phyloP scores from a whole-genome alignment of 2,797 vertebrate species.

The Myotis myotis region DNA sequence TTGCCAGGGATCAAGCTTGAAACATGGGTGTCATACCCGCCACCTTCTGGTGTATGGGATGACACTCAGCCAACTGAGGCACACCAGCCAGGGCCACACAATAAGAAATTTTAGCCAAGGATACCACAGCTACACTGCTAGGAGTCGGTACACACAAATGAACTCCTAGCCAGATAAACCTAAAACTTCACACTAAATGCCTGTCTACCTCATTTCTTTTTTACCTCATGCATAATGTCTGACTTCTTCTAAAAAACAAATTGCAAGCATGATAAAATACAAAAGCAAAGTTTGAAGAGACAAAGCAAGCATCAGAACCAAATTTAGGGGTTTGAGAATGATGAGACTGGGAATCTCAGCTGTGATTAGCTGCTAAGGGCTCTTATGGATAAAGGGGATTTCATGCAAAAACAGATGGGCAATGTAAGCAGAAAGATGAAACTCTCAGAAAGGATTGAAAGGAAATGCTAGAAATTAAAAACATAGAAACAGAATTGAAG shows the following conservation, averaged over 20 bases:
- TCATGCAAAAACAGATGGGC: background rate
- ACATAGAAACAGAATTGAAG: background rate
- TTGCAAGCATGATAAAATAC: background rate
- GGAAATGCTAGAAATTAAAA: background rate
- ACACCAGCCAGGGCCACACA: too few species aligned
- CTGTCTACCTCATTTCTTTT: background rate
- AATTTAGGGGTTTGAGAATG: background rate
- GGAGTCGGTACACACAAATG: background rate
- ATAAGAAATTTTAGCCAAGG: background rate
- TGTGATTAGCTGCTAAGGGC: background rate
- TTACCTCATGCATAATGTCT: background rate
- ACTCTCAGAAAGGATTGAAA: background rate
- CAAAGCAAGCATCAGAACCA: background rate
- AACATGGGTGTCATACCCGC: too few species aligned
- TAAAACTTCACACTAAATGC: background rate
- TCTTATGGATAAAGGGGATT: background rate
- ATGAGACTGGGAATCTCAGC: background rate
- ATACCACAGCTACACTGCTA: background rate
- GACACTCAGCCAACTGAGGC: too few species aligned
- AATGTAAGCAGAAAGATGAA: background rate
- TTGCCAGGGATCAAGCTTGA: too few species aligned
- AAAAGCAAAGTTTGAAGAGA: background rate
- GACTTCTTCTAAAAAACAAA: background rate
- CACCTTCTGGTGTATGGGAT: too few species aligned
- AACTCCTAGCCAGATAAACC: background rate